Evolutionary conservation across 2,113 vertebrate species (phyloP), one percentile per base, ranked within the genome.

Genomic region (Crypturellus undulatus): DNA sequence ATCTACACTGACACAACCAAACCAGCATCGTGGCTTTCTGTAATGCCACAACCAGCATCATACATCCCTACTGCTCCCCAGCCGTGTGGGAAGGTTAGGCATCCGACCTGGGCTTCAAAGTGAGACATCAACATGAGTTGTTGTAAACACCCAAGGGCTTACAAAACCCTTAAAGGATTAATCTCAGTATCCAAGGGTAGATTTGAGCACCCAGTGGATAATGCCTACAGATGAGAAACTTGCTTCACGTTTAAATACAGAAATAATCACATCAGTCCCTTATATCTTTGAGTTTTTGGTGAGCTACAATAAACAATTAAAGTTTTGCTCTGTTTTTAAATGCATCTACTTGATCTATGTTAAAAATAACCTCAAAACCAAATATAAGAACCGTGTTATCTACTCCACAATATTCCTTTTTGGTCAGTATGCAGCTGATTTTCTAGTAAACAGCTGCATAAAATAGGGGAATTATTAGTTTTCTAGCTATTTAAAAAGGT

Each of bases 31-130:
- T 49, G 47, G 47, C 47, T 49, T 22, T 22, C 47, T 21, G 22
- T 22, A 9, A 49, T 22, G 20, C 9, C 47, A 10, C 21, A 22
- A 22, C 47, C 47, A 49, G 47, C 47, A 22, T 22, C 47, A 49
- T 21, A 49, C 47, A 49, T 49, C 47, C 40, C 52, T 67, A 15
- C 25, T 10, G 15, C 80, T 63, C 6, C 38, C 36, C 45, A 56
- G 5, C 9, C 59, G 4, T 9, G 14, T 10, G 54, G 24, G 7
- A 84, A 24, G 1, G 52, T 0, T 38, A 8, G 9, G 24, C 20
- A 6, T n/a, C 54, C 62, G 45, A 58, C 4, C 10, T 49, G 11
- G 21, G 12, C n/a, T 49, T 88, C 56, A 52, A 16, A 4, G 1
- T 30, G 8, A 47, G 24, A 30, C 3, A 8, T 36, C 72, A 79